Base-by-base conservation (phyloP, 2,797 vertebrate genomes). In the Heliangelus exortis region DNA sequence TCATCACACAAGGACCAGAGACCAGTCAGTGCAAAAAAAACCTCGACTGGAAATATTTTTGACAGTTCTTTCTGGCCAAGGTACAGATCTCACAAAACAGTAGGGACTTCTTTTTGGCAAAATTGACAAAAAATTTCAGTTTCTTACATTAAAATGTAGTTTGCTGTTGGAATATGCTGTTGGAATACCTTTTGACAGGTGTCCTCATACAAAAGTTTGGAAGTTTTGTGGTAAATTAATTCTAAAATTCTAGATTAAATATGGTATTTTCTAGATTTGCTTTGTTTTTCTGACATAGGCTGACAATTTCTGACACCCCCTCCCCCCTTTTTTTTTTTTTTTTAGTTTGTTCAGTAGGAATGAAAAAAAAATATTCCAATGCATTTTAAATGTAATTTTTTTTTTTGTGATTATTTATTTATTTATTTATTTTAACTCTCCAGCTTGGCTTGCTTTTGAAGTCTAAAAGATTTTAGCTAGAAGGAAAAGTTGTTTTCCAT, bases 111-210 rank as follows among this genome's bases (percentile, higher is more conserved):
- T 80, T 54, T 55, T 61, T 3, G 43, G 48, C 2, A 14, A 39
- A 34, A 6, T 26, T 81, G 39, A 53, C 36, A 68, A 41, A 68
- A 85, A 67, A 3, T 6, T 55, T 21, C 4, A 8, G 12, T 74
- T 69, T 47, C 31, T 57, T 41, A 53, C 12, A 55, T 53, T n/a
- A 28, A 18, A n/a, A 36, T 15, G 2, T 57, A 48, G 5, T 22
- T 45, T 0, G 0, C 9, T 61, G 5, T 50, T 50, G 33, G 43
- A 50, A 65, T 55, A 7, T 2, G 0, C 9, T 61, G 6, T 50
- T 50, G 29, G 43, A 50, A 65, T 55, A 9, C 2, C 4, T 33
- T 74, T 39, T 55, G 41, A 45, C 21, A 45, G 15, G 31, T 61
- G 59, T 54, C 5, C n/a, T 87, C 4, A 15, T 45, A 15, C 4